Conservation (phyloP, 2,113 vertebrate species). For the Phalacrocorax pelagicus region DNA sequence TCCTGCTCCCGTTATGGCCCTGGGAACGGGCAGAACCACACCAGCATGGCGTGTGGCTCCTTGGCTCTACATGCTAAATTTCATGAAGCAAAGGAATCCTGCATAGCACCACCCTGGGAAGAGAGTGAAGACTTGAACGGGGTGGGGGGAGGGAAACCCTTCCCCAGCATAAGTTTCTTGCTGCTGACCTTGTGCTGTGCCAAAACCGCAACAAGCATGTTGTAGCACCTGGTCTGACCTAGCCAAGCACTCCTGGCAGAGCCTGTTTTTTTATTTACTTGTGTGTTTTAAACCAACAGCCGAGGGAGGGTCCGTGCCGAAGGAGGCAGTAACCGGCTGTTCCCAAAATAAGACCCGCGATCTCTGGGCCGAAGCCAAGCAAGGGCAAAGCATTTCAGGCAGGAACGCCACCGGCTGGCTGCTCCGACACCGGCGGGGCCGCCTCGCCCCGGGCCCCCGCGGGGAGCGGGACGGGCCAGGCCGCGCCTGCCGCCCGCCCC, state of each 20-base stretch:
- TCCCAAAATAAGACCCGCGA: not conserved
- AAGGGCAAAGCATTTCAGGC: rapidly evolving
- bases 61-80: too few relatives aligned
- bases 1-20: not conserved
- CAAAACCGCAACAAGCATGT: not conserved
- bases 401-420: not conserved
- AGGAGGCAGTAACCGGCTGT: not conserved
- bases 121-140: rapidly evolving
- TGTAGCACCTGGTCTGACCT: not conserved
- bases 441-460: too few relatives aligned
- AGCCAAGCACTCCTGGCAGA: not conserved
- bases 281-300: not conserved
- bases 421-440: rapidly evolving
- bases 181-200: not conserved
- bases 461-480: too few relatives aligned
- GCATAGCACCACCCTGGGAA: not conserved
- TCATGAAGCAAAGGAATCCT: not conserved
- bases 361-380: not conserved
- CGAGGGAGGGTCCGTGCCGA: not conserved
- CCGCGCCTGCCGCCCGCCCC: too few relatives aligned
- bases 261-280: not conserved
- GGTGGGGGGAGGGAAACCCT: rapidly evolving
- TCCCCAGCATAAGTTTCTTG: not conserved
- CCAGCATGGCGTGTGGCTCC: not conserved
- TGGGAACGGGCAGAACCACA: not conserved